A percentile compares a stretch with the other conserved stretches of the same genome.
These are phyloP conservation scores for Melieria omissa DNA, from an alignment of 2,888 invertebrate genomes.

Conservation along the genomic window DNA sequence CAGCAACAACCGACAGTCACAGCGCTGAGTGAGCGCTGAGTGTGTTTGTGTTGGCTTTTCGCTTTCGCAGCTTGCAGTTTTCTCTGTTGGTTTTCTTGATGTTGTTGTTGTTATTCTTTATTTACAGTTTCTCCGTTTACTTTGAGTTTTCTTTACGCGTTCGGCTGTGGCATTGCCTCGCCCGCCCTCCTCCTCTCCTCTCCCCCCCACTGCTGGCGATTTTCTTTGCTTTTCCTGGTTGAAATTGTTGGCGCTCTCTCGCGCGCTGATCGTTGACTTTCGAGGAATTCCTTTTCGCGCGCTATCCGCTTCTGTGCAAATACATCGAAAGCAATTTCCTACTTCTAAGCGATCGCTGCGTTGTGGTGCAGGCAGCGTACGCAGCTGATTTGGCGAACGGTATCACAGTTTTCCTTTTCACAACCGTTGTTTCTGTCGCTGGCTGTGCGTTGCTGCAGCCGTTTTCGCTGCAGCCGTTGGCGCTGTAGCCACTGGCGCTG, in stretches of 20 bases:
- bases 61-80: slow-evolving; percentile 30
- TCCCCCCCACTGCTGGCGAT: neutral
- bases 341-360: too few species aligned
- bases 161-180: neutral
- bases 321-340: too few species aligned
- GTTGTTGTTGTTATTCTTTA: slow-evolving; percentile 6
- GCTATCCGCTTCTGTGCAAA: slow-evolving; percentile 16
- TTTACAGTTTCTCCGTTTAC: slow-evolving; percentile 25
- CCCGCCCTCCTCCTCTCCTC: slow-evolving; percentile 8
- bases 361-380: too few species aligned
- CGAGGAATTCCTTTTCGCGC: slow-evolving; percentile 10
- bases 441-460: neutral
- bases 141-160: slow-evolving; percentile 19
- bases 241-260: neutral
- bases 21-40: neutral
- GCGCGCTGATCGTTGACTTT: slow-evolving; percentile 27
- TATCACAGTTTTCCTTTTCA: too few species aligned
- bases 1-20: slow-evolving; percentile 17
- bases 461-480: too few species aligned
- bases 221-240: slow-evolving; percentile 11
- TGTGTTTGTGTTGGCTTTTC: slow-evolving; percentile 19
- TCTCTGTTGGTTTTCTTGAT: slow-evolving; percentile 1
- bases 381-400: too few species aligned
- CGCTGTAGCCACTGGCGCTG: too few species aligned
- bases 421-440: too few species aligned